These are phyloP conservation scores for Gopherus evgoodei DNA, from an alignment of 2,113 vertebrate species.

Conservation along the genomic window DNA sequence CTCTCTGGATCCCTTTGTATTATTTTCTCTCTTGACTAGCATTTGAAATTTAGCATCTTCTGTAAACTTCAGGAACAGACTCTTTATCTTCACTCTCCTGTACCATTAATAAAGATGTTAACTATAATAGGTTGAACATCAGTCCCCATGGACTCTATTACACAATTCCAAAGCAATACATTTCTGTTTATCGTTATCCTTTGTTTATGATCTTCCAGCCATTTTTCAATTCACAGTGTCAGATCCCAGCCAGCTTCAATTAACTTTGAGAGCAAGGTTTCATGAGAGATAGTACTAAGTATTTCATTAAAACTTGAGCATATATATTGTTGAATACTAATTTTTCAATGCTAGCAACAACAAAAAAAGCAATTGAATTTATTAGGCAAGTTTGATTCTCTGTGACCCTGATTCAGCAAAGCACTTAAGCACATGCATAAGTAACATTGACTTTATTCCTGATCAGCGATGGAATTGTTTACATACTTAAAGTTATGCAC, in stretches of 20 bases:
- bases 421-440: background rate
- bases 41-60: constrained; percentile 10
- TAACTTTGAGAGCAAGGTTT: background rate
- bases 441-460: background rate
- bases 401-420: background rate
- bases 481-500: background rate
- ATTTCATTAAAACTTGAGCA: background rate
- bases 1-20: background rate
- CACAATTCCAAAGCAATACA: background rate
- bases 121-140: background rate
- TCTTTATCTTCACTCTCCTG: background rate
- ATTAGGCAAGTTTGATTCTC: background rate
- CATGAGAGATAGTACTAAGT: background rate
- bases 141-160: background rate
- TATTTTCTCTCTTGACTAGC: background rate
- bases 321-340: background rate
- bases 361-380: background rate
- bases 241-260: background rate
- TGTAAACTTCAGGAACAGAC: background rate
- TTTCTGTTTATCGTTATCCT: background rate
- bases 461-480: background rate
- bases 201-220: background rate
- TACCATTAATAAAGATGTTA: background rate
- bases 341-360: background rate
- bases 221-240: background rate